Evolutionary conservation across 2,888 invertebrate species (phyloP).

Genomic region (Drosophila vallismaia): DNA sequence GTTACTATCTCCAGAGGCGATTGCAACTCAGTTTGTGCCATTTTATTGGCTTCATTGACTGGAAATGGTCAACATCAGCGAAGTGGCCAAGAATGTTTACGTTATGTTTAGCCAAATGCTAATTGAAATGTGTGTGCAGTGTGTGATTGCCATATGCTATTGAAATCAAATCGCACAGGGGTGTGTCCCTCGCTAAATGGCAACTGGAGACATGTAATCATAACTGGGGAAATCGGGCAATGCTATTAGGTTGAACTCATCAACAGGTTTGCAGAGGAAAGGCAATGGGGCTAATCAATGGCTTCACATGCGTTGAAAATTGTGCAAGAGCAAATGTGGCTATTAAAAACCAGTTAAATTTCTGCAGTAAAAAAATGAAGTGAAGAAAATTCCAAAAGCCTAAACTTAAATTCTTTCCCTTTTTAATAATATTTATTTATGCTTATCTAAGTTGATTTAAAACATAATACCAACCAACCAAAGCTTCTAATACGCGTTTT

Average conservation of each 20-base stretch:
- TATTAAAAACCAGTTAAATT: slow-evolving; percentile 25
- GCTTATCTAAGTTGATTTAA: neutral
- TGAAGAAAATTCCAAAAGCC: neutral
- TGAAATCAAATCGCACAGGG: slow-evolving; percentile 25
- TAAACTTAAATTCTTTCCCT: neutral
- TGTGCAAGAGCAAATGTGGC: slow-evolving; percentile 15
- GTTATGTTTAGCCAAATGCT: slow-evolving; percentile 51
- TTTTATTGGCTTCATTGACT: slow-evolving; percentile 56
- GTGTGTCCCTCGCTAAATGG: slow-evolving; percentile 38
- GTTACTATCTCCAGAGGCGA: slow-evolving; percentile 40
- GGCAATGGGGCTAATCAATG: slow-evolving; percentile 39
- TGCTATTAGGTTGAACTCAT: slow-evolving; percentile 31
- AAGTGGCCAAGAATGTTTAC: slow-evolving; percentile 41
- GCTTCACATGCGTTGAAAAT: slow-evolving; percentile 13
- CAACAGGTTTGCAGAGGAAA: slow-evolving; percentile 38
- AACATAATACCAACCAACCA: neutral
- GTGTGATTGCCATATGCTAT: slow-evolving; percentile 26
- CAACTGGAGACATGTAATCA: slow-evolving; percentile 39
- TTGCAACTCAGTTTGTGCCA: slow-evolving; percentile 31
- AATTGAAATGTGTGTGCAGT: slow-evolving; percentile 49
- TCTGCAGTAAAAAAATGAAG: neutral
- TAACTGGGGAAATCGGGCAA: slow-evolving; percentile 42
- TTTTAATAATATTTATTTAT: neutral
- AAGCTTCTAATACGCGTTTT: neutral
- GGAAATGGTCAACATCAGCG: slow-evolving; percentile 43